These are phyloP conservation scores for Sminthurinus aureus DNA, from an alignment of 2,888 invertebrate species.

Conservation along the genomic window DNA sequence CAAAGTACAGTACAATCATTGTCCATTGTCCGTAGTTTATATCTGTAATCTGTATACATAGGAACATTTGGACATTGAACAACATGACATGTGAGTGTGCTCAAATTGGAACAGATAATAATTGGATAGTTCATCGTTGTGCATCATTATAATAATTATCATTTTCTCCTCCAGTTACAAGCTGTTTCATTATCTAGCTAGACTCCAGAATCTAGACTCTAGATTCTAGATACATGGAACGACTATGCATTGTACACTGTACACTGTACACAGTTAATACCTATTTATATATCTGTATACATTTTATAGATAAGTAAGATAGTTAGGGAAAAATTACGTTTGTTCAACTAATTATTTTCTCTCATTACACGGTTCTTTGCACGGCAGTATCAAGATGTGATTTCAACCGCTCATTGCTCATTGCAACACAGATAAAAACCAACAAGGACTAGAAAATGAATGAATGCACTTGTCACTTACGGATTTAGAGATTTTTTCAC, in stretches of 20 bases:
- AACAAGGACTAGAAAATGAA: not conserved
- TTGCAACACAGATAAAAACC: not conserved
- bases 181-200: too few relatives aligned
- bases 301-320: not conserved
- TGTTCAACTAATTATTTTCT: conserved; percentile 28
- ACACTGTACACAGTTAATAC: too few relatives aligned
- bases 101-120: conserved; percentile 8
- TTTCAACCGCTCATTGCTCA: not conserved
- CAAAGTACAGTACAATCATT: not conserved
- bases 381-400: not conserved
- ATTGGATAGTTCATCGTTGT: conserved; percentile 26
- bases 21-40: too few relatives aligned
- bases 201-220: too few relatives aligned
- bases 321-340: not conserved
- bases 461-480: too few relatives aligned
- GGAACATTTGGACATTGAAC: too few relatives aligned
- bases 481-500: too few relatives aligned
- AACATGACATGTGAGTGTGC: not conserved
- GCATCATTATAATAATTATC: conserved; percentile 12
- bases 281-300: not conserved
- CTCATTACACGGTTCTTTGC: conserved; percentile 23
- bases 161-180: not conserved
- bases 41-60: not conserved
- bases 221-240: too few relatives aligned
- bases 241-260: too few relatives aligned